Conservation (phyloP, 1,140 invertebrate species). For the Chionoecetes opilio region DNA sequence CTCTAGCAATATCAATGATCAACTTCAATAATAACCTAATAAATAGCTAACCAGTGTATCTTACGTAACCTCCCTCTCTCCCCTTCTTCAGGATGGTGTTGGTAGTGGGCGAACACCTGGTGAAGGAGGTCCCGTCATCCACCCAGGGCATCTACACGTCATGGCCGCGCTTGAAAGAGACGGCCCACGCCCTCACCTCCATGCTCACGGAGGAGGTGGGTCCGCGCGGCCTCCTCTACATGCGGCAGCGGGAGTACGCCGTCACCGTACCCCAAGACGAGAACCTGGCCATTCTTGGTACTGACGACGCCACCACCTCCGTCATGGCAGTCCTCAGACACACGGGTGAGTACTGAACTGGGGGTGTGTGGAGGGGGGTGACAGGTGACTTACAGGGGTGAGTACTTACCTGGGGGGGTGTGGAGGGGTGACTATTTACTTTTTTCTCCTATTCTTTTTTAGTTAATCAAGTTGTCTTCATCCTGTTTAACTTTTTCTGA, state of each 20-base stretch:
- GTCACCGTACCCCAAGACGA: slow-evolving; percentile 95
- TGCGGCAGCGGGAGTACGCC: slow-evolving; percentile 95
- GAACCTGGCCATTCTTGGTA: slow-evolving; percentile 94
- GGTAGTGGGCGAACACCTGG: slow-evolving; percentile 80
- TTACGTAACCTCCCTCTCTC: neutral
- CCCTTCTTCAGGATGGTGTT: slow-evolving; percentile 77
- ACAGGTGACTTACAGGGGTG: too few species aligned
- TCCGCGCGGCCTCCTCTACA: slow-evolving; percentile 93
- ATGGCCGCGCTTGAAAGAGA: slow-evolving; percentile 91
- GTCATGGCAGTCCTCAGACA: slow-evolving; percentile 95
- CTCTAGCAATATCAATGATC: too few species aligned
- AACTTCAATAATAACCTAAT: too few species aligned
- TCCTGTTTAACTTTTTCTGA: too few species aligned
- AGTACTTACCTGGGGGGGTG: too few species aligned
- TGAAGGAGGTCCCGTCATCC: slow-evolving; percentile 80
- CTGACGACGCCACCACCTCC: slow-evolving; percentile 97
- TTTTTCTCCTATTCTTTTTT: too few species aligned
- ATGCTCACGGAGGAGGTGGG: slow-evolving; percentile 91
- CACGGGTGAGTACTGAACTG: slow-evolving; percentile 88
- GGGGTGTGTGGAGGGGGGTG: too few species aligned
- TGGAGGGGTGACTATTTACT: too few species aligned
- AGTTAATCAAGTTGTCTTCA: too few species aligned
- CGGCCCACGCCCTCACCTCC: slow-evolving; percentile 90
- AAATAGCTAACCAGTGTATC: neutral
- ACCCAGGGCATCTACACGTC: slow-evolving; percentile 78